Conservation (phyloP, 1,140 invertebrate genomes). For the Microplitis demolitor region DNA sequence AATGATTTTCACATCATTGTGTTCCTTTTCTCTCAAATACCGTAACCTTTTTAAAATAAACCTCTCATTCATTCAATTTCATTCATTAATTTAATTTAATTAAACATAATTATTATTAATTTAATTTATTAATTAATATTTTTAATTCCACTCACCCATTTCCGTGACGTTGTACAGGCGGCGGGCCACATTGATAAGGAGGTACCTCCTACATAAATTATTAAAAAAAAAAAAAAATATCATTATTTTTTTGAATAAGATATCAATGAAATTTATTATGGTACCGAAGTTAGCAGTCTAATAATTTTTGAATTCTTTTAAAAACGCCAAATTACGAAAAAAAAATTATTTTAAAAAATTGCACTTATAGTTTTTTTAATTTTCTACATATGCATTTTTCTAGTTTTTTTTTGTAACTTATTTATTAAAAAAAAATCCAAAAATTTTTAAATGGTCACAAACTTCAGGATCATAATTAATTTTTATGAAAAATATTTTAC, state of each 20-base stretch:
- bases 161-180: conserved; percentile 52
- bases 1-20: too few species aligned
- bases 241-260: neutral
- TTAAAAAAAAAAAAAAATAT: neutral
- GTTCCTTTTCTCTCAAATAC: neutral
- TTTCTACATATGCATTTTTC: too few species aligned
- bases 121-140: conserved; percentile 18
- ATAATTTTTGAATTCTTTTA: too few species aligned
- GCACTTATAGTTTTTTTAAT: too few species aligned
- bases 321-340: too few species aligned
- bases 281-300: too few species aligned
- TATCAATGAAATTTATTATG: neutral
- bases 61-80: conserved; percentile 25
- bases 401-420: too few species aligned
- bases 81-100: conserved; percentile 8
- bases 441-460: too few species aligned
- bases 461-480: too few species aligned
- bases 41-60: conserved; percentile 15
- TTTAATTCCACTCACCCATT: conserved; percentile 52
- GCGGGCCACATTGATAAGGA: conserved; percentile 47
- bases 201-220: conserved; percentile 43
- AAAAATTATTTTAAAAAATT: too few species aligned
- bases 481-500: conserved; percentile 30
- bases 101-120: neutral
- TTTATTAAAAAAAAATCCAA: too few species aligned